A percentile compares a stretch with the other conserved stretches of the same genome.
phyloP scores from a whole-genome alignment of 2,113 vertebrate genomes.

The Saguinus imperator region DNA sequence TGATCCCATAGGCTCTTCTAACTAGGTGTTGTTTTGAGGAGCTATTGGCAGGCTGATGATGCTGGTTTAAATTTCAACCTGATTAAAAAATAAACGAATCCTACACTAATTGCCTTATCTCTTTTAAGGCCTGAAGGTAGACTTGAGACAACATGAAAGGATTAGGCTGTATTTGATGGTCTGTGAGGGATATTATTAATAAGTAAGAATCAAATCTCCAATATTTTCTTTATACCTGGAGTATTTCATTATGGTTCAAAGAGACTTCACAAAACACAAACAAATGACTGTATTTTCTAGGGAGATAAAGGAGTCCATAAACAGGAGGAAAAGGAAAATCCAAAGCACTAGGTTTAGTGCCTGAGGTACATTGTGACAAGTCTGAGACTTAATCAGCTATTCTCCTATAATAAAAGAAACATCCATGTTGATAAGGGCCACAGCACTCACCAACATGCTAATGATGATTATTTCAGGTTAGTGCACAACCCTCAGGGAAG shows the following conservation, averaged over 20 bases:
- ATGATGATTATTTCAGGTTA: background rate
- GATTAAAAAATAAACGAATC: background rate
- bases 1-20: background rate
- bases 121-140: slow-evolving; percentile 3
- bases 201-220: slow-evolving; percentile 25
- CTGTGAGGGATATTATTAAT: slow-evolving; percentile 37
- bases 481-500: background rate
- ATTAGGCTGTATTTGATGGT: slow-evolving; percentile 21
- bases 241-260: slow-evolving; percentile 27
- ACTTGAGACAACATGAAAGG: background rate
- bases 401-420: background rate
- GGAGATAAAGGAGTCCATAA: background rate
- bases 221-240: slow-evolving; percentile 34
- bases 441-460: background rate
- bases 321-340: background rate
- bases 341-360: background rate
- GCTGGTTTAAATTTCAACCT: slow-evolving; percentile 32
- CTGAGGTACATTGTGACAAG: background rate
- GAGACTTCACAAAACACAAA: slow-evolving; percentile 50
- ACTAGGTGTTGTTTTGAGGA: slow-evolving; percentile 12
- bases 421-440: background rate
- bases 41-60: background rate
- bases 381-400: background rate
- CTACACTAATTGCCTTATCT: slow-evolving; percentile 23
- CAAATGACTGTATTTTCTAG: background rate